A percentile compares a stretch with the other conserved stretches of the same genome.
phyloP scores from a whole-genome alignment of 2,888 invertebrate genomes.

The Rugalucina vietnamica region DNA sequence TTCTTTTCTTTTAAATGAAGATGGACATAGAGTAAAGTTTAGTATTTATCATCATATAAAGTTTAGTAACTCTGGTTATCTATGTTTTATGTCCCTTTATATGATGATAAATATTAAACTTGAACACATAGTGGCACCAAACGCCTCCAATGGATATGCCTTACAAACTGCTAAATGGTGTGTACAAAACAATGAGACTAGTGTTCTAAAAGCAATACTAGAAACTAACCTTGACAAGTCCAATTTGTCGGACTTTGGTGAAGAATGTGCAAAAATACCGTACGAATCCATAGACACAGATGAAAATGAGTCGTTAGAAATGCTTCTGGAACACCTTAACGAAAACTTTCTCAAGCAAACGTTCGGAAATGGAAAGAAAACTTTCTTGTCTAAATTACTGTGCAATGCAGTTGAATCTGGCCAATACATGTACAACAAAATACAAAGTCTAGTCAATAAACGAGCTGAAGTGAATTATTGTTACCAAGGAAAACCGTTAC shows the following conservation, averaged over 20 bases:
- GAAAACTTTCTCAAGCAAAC: conserved; percentile 28
- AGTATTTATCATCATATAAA: no score
- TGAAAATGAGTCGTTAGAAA: conserved; percentile 25
- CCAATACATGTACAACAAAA: conserved; percentile 33
- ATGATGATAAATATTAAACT: no score
- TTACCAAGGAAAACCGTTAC: conserved; percentile 58
- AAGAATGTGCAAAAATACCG: conserved; percentile 42
- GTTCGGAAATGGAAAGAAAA: conserved; percentile 35
- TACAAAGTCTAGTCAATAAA: conserved; percentile 33
- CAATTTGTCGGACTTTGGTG: conserved; percentile 37
- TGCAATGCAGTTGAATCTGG: conserved; percentile 53
- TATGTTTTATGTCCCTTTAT: no score
- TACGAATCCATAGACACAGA: conserved; percentile 25
- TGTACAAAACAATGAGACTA: conserved; percentile 38
- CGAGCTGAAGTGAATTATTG: conserved; percentile 55
- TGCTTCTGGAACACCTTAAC: conserved; percentile 48
- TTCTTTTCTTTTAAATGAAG: no score
- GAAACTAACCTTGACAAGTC: conserved; percentile 35
- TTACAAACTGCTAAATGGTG: conserved; percentile 59
- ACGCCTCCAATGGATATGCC: conserved; percentile 51
- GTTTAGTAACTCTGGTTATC: no score
- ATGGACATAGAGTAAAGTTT: no score
- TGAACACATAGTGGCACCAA: conserved; percentile 51
- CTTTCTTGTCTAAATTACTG: conserved; percentile 57
- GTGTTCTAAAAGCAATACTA: conserved; percentile 45